Percentiles rank a stretch among this genome's conserved stretches.
phyloP scores from a whole-genome alignment of 2,888 invertebrate species.

The Phalera bucephala region DNA sequence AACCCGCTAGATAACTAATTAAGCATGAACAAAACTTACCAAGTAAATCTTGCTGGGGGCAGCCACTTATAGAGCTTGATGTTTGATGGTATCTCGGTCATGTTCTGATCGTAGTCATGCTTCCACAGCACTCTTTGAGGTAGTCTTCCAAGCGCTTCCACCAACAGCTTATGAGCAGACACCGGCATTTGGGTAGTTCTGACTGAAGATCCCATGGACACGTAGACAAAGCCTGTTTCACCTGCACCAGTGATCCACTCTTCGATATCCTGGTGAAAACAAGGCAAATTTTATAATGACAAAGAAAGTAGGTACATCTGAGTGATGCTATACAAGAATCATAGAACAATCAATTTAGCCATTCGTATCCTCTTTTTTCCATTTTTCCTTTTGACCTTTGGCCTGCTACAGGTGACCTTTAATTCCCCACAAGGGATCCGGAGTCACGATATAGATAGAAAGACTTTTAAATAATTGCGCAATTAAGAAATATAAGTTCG shows the following conservation, averaged over 20 bases:
- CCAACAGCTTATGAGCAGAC: slow-evolving; percentile 85
- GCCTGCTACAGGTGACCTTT: no score
- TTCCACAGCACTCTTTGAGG: slow-evolving; percentile 94
- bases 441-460: no score
- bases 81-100: slow-evolving; percentile 89
- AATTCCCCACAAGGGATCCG: no score
- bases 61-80: slow-evolving; percentile 89
- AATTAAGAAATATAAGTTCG: no score
- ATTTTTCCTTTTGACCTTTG: no score
- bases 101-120: slow-evolving; percentile 87
- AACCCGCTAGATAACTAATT: no score
- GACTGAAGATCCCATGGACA: slow-evolving; percentile 94
- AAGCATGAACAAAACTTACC: slow-evolving; percentile 68
- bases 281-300: no score
- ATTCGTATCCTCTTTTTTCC: no score
- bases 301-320: no score
- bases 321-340: no score
- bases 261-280: slow-evolving; percentile 83
- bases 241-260: slow-evolving; percentile 87
- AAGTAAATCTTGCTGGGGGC: slow-evolving; percentile 77
- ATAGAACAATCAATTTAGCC: no score
- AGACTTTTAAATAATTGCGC: no score
- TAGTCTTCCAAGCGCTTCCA: slow-evolving; percentile 88
- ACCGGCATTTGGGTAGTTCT: slow-evolving; percentile 91
- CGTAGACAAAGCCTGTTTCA: slow-evolving; percentile 89